Conservation (phyloP, 2,113 vertebrate genomes). For the Callaeas wilsoni region DNA sequence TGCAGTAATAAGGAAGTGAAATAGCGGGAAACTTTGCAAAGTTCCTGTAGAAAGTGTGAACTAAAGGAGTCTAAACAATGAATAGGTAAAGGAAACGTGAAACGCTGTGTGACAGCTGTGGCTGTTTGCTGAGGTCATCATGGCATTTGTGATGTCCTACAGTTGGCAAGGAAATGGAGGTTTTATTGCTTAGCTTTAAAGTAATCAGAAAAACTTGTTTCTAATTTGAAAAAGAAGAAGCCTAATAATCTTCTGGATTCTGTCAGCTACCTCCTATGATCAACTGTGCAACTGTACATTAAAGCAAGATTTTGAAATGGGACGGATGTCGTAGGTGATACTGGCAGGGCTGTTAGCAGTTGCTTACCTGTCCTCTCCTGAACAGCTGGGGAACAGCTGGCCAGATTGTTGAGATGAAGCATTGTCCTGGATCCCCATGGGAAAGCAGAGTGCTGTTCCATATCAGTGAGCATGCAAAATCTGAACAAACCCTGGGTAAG, state of each 20-base stretch:
- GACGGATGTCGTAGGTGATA: too few species aligned
- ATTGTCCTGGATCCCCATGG: neutral
- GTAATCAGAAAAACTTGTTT: neutral
- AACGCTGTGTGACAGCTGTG: neutral
- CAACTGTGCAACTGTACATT: neutral
- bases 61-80: neutral
- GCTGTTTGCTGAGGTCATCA: neutral
- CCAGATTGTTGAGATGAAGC: neutral
- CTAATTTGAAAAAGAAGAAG: neutral
- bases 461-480: neutral
- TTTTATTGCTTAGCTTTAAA: neutral
- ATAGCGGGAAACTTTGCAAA: neutral
- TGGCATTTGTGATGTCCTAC: neutral
- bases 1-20: neutral
- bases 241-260: neutral
- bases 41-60: neutral
- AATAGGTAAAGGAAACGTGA: neutral
- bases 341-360: neutral
- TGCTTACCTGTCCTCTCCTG: neutral
- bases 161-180: accelerated
- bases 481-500: neutral
- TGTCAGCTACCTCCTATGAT: neutral
- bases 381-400: neutral
- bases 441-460: neutral
- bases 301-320: neutral